Evolutionary conservation across 35 echinoderm and acorn worm genomes (phyloP).

Genomic region (Apostichopus parvimensis): DNA sequence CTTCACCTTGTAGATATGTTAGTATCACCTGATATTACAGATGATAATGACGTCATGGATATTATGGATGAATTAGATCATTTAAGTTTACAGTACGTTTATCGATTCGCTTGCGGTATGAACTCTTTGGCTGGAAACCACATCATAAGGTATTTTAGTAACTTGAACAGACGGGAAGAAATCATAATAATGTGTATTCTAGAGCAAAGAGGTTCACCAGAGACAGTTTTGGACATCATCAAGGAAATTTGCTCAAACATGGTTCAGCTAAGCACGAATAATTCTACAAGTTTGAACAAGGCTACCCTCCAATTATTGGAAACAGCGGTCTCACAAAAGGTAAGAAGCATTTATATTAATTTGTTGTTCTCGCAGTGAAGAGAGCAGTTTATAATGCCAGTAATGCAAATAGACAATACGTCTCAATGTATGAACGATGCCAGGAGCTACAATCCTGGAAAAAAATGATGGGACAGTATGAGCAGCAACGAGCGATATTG

Average conservation of each 20-base stretch:
- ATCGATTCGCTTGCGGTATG: slow-evolving; percentile 1
- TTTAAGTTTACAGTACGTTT: neutral
- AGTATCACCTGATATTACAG: neutral
- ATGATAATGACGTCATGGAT: neutral
- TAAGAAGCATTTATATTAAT: too few species aligned
- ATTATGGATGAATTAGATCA: slow-evolving; percentile 10
- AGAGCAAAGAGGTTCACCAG: neutral
- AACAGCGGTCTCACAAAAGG: neutral
- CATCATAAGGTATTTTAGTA: neutral
- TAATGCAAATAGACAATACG: too few species aligned
- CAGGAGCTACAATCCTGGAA: too few species aligned
- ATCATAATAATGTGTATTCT: neutral
- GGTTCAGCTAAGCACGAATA: neutral
- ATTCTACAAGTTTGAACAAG: neutral
- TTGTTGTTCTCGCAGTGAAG: too few species aligned
- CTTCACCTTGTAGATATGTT: neutral
- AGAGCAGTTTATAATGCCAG: too few species aligned
- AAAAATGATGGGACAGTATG: too few species aligned
- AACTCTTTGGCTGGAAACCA: neutral
- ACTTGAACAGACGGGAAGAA: neutral
- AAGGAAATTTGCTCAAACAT: neutral
- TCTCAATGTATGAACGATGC: too few species aligned
- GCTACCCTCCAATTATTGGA: neutral
- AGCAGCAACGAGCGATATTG: too few species aligned
- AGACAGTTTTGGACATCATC: neutral